phyloP scores from a whole-genome alignment of 2,797 vertebrate species.

The Pantherophis vulpinus region DNA sequence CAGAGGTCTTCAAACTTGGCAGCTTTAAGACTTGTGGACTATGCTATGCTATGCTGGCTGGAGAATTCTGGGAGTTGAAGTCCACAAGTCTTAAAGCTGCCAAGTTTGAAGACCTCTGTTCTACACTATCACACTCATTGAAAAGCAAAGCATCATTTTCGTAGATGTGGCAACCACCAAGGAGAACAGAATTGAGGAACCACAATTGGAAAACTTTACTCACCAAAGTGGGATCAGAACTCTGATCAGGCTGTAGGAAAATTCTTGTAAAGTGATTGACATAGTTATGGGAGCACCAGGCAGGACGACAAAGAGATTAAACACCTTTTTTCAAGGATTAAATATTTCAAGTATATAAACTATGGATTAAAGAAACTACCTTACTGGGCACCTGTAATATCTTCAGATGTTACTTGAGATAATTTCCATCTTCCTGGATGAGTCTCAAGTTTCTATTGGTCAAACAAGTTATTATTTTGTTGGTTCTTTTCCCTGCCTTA shows the following conservation, averaged over 20 bases:
- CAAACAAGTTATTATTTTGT: background rate
- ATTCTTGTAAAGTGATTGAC: background rate
- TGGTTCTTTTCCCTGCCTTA: background rate
- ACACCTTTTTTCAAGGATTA: background rate
- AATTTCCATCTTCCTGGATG: background rate
- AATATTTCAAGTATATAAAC: background rate
- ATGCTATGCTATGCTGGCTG: no score
- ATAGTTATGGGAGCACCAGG: background rate
- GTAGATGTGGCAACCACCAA: background rate
- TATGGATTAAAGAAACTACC: background rate
- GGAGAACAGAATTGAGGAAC: background rate
- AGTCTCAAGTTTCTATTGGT: background rate
- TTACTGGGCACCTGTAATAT: background rate
- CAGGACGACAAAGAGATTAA: background rate
- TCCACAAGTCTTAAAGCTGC: no score
- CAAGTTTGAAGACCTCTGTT: no score
- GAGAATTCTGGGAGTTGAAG: no score
- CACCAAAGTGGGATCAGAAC: background rate
- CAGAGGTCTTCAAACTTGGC: no score
- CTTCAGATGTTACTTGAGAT: background rate
- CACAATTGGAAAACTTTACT: background rate
- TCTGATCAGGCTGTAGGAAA: background rate
- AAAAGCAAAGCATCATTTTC: background rate
- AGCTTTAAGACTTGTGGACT: no score
- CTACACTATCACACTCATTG: background rate